Percentiles rank a stretch among this genome's conserved stretches.
phyloP scores from a whole-genome alignment of 2,797 vertebrate species.

The Lithobates sylvaticus region DNA sequence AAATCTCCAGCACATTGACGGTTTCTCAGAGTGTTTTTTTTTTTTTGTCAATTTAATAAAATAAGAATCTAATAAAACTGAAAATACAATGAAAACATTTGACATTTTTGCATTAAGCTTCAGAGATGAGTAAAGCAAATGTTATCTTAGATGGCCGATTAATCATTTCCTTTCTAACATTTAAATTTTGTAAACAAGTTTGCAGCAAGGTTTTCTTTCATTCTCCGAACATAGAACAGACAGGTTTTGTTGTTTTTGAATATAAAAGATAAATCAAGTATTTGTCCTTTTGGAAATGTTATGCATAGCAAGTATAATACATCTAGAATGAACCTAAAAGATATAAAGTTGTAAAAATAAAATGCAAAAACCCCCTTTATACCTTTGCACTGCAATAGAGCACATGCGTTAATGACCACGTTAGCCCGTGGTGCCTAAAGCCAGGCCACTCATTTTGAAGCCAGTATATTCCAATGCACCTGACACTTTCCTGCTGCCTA shows the following conservation, averaged over 20 bases:
- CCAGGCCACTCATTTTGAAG: too few relatives aligned
- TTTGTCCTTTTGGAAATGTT: too few relatives aligned
- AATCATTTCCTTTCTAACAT: slow-evolving; percentile 54
- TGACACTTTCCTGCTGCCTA: too few relatives aligned
- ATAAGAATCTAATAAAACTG: neutral
- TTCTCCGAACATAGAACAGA: neutral
- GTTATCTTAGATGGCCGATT: slow-evolving; percentile 50
- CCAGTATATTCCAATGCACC: too few relatives aligned
- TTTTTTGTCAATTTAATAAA: slow-evolving; percentile 5
- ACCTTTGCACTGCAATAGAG: too few relatives aligned
- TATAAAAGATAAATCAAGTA: neutral
- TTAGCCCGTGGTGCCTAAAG: too few relatives aligned
- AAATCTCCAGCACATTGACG: neutral
- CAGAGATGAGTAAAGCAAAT: slow-evolving; percentile 53
- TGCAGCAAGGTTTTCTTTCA: neutral
- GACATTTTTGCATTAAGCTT: slow-evolving; percentile 55
- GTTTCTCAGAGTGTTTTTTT: neutral
- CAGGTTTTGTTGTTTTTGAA: neutral
- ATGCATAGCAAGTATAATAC: too few relatives aligned
- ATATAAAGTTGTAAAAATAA: too few relatives aligned
- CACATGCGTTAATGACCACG: too few relatives aligned
- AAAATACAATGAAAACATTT: slow-evolving; percentile 30
- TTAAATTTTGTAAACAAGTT: slow-evolving; percentile 39
- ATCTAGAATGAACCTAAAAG: too few relatives aligned
- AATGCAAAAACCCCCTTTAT: too few relatives aligned